Evolutionary conservation across 2,797 vertebrate species (phyloP).

Genomic region (Salarias fasciatus): DNA sequence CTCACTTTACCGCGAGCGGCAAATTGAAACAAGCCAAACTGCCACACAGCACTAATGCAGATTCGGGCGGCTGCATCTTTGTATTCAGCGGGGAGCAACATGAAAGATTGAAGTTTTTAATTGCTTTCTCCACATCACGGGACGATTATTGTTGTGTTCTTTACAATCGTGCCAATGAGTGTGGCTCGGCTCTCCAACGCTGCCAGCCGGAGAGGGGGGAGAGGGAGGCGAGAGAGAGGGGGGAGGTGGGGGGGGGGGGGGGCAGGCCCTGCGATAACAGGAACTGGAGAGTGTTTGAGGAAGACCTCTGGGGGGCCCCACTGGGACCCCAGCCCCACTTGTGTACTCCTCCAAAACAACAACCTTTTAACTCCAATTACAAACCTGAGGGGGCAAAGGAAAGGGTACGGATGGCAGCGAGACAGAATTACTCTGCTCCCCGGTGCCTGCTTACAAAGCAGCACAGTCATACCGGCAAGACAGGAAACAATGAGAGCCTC

Average conservation of each 20-base stretch:
- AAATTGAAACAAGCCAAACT: slow-evolving; percentile 78
- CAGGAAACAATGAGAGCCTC: slow-evolving; percentile 51
- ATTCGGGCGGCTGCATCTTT: slow-evolving; percentile 73
- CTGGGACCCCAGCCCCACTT: slow-evolving; percentile 51
- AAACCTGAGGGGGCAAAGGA: slow-evolving; percentile 56
- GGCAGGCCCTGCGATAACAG: slow-evolving; percentile 50
- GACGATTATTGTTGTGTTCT: slow-evolving; percentile 77
- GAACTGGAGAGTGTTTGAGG: slow-evolving; percentile 63
- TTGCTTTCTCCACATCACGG: slow-evolving; percentile 82
- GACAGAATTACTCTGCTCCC: slow-evolving; percentile 62
- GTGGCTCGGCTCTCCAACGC: slow-evolving; percentile 38
- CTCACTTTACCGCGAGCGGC: slow-evolving; percentile 70
- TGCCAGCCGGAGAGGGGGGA: slow-evolving; percentile 37
- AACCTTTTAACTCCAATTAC: slow-evolving; percentile 82
- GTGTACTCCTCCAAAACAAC: slow-evolving; percentile 69
- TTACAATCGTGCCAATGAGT: slow-evolving; percentile 68
- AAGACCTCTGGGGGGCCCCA: slow-evolving; percentile 66
- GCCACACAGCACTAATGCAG: slow-evolving; percentile 69
- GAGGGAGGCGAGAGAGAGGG: background rate
- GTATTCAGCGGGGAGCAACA: slow-evolving; percentile 80
- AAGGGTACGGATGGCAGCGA: slow-evolving; percentile 40
- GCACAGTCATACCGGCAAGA: slow-evolving; percentile 47
- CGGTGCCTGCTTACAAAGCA: slow-evolving; percentile 51
- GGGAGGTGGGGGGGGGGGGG: slow-evolving; percentile 19
- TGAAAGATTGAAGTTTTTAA: slow-evolving; percentile 85